Conservation (phyloP, 2,797 vertebrate genomes). For the Paedocypris micromegethes region DNA sequence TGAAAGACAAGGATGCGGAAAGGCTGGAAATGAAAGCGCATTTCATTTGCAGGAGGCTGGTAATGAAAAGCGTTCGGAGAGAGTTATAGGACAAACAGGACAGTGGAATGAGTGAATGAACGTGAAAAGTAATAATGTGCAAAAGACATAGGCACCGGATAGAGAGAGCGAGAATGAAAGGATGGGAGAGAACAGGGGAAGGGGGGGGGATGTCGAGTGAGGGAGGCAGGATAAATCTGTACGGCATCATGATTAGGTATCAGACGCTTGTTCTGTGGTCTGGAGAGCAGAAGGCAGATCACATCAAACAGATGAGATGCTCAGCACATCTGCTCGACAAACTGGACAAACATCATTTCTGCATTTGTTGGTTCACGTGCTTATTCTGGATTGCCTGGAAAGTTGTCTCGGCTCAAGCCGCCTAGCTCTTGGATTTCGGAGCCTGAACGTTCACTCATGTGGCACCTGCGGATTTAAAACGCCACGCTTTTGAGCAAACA, state of each 20-base stretch:
- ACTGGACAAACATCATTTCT: constrained; percentile 35
- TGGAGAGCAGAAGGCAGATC: constrained; percentile 56
- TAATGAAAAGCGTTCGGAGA: background rate
- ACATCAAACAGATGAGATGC: constrained; percentile 40
- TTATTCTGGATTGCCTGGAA: constrained; percentile 19
- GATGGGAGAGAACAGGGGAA: constrained; percentile 56
- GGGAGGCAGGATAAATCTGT: constrained; percentile 67
- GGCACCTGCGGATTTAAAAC: constrained; percentile 21
- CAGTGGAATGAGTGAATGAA: constrained; percentile 20
- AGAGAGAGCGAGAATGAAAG: constrained; percentile 43
- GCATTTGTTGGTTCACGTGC: constrained; percentile 24
- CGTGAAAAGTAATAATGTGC: constrained; percentile 29
- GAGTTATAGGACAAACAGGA: constrained; percentile 34
- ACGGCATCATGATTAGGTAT: constrained; percentile 67
- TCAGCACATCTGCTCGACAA: constrained; percentile 36
- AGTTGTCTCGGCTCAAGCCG: constrained; percentile 4
- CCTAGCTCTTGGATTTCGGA: constrained; percentile 19
- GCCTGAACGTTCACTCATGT: constrained; percentile 15
- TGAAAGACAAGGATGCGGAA: constrained; percentile 11
- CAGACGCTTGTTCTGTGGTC: constrained; percentile 60
- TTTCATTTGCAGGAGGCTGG: constrained; percentile 13
- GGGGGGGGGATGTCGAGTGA: constrained; percentile 25
- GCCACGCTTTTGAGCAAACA: background rate
- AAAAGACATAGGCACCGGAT: constrained; percentile 10
- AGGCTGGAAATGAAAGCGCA: constrained; percentile 11